Evolutionary conservation across 2,113 vertebrate genomes (phyloP).

Genomic region (Rhodinocichla rosea): DNA sequence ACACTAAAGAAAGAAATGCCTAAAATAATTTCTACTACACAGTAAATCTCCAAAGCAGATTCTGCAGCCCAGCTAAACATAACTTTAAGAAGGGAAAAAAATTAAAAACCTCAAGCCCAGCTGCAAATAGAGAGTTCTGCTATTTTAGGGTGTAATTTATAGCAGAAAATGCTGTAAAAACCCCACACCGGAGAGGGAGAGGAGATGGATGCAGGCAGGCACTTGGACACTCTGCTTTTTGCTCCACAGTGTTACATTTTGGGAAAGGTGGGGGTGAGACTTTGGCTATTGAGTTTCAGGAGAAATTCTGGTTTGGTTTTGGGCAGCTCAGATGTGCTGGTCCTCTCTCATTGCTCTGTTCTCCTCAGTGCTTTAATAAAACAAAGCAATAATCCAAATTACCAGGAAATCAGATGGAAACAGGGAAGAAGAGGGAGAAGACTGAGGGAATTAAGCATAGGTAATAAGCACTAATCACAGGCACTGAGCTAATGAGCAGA

Average conservation of each 20-base stretch:
- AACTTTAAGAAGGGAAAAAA: not conserved
- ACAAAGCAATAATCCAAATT: not conserved
- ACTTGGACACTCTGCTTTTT: not conserved
- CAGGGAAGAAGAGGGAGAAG: not conserved
- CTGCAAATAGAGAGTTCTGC: not conserved
- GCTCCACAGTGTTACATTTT: not conserved
- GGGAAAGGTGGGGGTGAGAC: not conserved
- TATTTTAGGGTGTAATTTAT: not conserved
- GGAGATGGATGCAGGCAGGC: not conserved
- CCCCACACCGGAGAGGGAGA: accelerated
- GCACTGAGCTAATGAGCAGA: not conserved
- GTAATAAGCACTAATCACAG: not conserved
- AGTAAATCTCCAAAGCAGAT: not conserved
- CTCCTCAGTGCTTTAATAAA: not conserved
- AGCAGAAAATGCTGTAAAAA: not conserved
- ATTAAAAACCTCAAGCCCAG: not conserved
- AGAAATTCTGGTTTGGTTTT: not conserved
- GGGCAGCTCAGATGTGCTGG: accelerated
- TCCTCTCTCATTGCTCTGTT: not conserved
- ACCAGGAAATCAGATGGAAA: not conserved
- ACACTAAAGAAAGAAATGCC: not conserved
- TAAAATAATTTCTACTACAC: not conserved
- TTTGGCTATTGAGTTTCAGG: not conserved
- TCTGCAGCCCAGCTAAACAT: not conserved
- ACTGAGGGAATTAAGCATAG: not conserved